Evolutionary conservation across 2,113 vertebrate genomes (phyloP).

Genomic region (Calidris pugnax): DNA sequence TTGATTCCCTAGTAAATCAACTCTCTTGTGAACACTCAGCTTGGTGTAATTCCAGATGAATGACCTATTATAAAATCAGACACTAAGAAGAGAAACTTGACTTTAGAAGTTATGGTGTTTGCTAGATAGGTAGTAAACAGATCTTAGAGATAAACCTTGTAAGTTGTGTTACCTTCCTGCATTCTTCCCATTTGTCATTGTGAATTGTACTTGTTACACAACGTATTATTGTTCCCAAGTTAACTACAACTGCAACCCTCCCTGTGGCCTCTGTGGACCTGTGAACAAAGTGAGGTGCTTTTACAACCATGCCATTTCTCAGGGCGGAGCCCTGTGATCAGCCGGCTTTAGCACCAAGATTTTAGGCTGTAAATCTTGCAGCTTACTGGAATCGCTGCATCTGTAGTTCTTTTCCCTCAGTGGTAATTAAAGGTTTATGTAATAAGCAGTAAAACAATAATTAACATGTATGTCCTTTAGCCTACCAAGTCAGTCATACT

Average conservation of each 20-base stretch:
- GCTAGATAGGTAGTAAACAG: neutral
- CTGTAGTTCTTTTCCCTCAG: neutral
- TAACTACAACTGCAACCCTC: neutral
- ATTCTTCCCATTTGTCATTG: neutral
- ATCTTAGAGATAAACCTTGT: neutral
- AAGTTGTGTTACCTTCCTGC: neutral
- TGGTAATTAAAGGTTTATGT: neutral
- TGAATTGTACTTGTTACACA: neutral
- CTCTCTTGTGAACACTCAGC: neutral
- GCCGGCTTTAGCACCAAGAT: neutral
- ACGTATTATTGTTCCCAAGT: neutral
- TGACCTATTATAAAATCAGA: neutral
- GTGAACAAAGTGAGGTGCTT: neutral
- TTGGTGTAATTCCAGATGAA: neutral
- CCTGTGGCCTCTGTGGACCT: neutral
- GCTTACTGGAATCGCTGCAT: neutral
- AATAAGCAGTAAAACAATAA: slow-evolving; percentile 11
- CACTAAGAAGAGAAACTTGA: neutral
- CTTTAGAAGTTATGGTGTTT: neutral
- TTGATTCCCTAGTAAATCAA: too few species aligned
- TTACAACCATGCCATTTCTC: neutral
- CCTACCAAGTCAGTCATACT: neutral
- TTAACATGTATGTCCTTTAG: neutral
- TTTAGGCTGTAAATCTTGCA: slow-evolving; percentile 11
- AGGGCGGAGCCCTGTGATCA: neutral